Evolutionary conservation across 2,797 vertebrate species (phyloP).

Genomic region (Pseudocheirus occidentalis): DNA sequence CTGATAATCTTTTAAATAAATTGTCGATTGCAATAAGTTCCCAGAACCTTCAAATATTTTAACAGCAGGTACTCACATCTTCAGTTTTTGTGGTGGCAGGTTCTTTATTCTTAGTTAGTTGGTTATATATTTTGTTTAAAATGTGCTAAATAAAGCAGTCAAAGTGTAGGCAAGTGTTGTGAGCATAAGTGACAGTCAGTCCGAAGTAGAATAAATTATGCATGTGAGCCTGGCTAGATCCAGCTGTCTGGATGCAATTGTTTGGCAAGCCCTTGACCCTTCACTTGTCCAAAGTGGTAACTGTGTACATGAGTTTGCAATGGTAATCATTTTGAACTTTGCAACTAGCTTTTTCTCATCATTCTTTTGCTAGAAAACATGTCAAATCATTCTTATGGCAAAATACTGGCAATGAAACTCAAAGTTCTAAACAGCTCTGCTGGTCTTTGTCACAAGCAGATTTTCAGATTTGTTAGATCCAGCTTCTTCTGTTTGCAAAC

Average conservation of each 20-base stretch:
- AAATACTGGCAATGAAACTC: slow-evolving; percentile 1
- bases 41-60: slow-evolving; percentile 74
- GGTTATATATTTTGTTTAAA: slow-evolving; percentile 71
- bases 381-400: slow-evolving; percentile 18
- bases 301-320: slow-evolving; percentile 4
- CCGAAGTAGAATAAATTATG: slow-evolving; percentile 25
- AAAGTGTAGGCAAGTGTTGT: slow-evolving; percentile 54
- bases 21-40: slow-evolving; percentile 62
- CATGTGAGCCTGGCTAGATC: background rate
- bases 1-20: slow-evolving; percentile 55
- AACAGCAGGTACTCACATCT: slow-evolving; percentile 70
- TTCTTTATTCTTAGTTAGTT: slow-evolving; percentile 68
- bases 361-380: slow-evolving; percentile 28
- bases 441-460: slow-evolving; percentile 1
- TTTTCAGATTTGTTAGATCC: background rate
- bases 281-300: slow-evolving; percentile 42
- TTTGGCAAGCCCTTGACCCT: slow-evolving; percentile 52
- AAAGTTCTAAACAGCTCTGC: background rate
- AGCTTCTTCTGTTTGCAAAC: background rate
- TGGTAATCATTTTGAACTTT: slow-evolving; percentile 6
- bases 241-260: background rate
- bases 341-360: background rate
- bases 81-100: slow-evolving; percentile 61
- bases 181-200: slow-evolving; percentile 49
- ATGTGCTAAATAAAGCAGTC: slow-evolving; percentile 63